Conservation (phyloP, 2,113 vertebrate genomes). For the Apistogramma diplotaenia region DNA sequence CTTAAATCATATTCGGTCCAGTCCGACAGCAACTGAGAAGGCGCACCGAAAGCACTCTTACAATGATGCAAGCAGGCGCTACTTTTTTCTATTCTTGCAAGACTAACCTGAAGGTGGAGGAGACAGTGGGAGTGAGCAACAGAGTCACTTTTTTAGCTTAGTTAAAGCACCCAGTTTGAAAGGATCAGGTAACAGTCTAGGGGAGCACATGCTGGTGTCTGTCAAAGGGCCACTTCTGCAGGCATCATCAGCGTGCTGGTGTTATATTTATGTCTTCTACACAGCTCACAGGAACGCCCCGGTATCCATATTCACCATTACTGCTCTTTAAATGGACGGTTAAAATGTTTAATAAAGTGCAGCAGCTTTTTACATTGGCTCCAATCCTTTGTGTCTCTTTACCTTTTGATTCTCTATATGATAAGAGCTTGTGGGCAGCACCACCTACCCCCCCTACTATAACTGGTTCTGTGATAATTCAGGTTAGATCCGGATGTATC, state of each 20-base stretch:
- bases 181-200: constrained; percentile 84
- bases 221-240: constrained; percentile 87
- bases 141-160: constrained; percentile 78
- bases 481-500: constrained; percentile 21
- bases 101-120: constrained; percentile 77
- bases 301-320: constrained; percentile 26
- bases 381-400: neutral
- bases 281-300: constrained; percentile 42
- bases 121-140: constrained; percentile 74
- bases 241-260: constrained; percentile 80
- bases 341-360: neutral
- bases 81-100: constrained; percentile 56
- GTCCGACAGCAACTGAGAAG: neutral
- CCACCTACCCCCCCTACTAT: neutral
- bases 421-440: neutral
- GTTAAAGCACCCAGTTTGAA: constrained; percentile 78
- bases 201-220: constrained; percentile 90
- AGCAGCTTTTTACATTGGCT: neutral
- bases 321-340: neutral
- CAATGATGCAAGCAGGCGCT: constrained; percentile 4
- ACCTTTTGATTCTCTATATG: neutral
- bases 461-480: constrained; percentile 12
- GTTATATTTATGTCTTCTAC: constrained; percentile 77
- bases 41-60: neutral
- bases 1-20: neutral